Evolutionary conservation across 2,113 vertebrate species (phyloP).

Genomic region (Dendrocopos noguchii): DNA sequence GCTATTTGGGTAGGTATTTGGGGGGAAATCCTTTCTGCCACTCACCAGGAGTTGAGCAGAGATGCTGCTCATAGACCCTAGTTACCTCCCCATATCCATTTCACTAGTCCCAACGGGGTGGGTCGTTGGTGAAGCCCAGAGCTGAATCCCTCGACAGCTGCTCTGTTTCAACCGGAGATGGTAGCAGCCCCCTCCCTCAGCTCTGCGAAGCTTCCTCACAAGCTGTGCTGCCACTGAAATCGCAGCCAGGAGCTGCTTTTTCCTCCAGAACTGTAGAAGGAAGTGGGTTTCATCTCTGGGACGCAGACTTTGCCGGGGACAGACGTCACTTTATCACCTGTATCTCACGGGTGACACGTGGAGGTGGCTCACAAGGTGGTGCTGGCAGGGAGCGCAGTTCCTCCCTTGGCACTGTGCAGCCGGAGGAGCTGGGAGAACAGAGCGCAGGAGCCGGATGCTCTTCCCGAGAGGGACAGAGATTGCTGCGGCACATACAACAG

Average conservation of each 20-base stretch:
- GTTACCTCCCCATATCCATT: not conserved
- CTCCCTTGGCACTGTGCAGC: fast-evolving
- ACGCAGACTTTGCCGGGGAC: not conserved
- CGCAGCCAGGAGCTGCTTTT: not conserved
- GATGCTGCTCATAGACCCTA: not conserved
- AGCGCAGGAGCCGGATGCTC: not conserved
- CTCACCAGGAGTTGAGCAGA: not conserved
- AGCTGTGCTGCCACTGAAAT: fast-evolving
- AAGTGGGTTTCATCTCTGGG: not conserved
- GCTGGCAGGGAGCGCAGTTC: not conserved
- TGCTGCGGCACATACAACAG: fast-evolving
- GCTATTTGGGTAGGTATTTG: not conserved
- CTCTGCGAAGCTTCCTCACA: not conserved
- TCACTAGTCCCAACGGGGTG: not conserved
- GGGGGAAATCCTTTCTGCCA: not conserved
- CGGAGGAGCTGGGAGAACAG: not conserved
- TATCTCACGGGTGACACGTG: fast-evolving
- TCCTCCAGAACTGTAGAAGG: not conserved
- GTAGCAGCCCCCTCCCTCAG: not conserved
- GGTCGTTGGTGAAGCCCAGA: not conserved
- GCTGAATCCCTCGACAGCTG: not conserved
- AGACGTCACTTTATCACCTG: not conserved
- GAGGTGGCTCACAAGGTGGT: fast-evolving
- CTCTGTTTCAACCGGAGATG: fast-evolving
- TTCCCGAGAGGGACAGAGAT: not conserved